phyloP scores from a whole-genome alignment of 2,113 vertebrate species.

The Mungos mungo region DNA sequence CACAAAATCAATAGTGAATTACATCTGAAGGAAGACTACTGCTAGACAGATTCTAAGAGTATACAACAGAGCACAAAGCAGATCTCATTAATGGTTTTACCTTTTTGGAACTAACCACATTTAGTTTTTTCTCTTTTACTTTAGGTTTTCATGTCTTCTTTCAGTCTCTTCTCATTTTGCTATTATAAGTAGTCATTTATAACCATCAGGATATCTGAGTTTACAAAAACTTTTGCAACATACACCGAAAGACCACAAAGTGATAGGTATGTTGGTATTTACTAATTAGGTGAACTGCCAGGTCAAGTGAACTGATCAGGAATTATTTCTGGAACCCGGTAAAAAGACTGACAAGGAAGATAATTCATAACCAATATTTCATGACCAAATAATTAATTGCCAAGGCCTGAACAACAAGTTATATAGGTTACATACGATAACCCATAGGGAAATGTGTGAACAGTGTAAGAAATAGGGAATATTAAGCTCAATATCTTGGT shows the following conservation, averaged over 20 bases:
- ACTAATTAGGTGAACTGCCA: slow-evolving; percentile 29
- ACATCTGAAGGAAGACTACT: slow-evolving; percentile 23
- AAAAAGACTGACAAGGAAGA: neutral
- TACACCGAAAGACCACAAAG: neutral
- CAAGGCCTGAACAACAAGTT: neutral
- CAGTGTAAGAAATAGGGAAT: neutral
- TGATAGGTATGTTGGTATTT: neutral
- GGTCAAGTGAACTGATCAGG: neutral
- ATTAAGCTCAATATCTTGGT: neutral
- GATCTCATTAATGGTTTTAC: neutral
- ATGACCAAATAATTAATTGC: slow-evolving; percentile 20
- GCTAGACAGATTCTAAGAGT: neutral
- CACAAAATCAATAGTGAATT: neutral
- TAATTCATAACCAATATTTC: slow-evolving; percentile 28
- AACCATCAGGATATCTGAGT: neutral
- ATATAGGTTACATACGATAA: neutral
- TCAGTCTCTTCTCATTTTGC: slow-evolving; percentile 26
- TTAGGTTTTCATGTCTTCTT: neutral
- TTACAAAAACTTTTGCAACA: slow-evolving; percentile 9
- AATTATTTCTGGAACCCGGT: neutral
- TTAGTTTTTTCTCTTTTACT: neutral
- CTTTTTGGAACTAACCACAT: slow-evolving; percentile 28
- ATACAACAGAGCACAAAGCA: neutral
- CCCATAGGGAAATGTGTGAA: neutral
- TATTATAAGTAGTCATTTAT: neutral